A percentile compares a stretch with the other conserved stretches of the same genome.
Conservation (phyloP, 2,888 invertebrate genomes). For the Ichneumoninae sp. region DNA sequence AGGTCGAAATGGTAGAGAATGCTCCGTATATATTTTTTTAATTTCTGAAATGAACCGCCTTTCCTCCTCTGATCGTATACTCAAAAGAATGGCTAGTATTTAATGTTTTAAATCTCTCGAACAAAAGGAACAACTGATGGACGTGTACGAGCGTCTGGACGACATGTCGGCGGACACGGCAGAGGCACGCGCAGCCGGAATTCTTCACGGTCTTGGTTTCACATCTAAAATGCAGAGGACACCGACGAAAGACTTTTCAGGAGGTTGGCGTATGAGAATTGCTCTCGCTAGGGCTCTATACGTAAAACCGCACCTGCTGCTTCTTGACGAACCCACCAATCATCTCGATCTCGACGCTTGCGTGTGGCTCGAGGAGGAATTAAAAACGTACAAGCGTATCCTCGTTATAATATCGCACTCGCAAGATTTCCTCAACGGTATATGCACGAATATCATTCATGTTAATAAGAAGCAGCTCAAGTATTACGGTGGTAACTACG, state of each 20-base stretch:
- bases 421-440: conserved; percentile 99
- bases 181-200: conserved; percentile 96
- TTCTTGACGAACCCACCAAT: conserved; percentile 99
- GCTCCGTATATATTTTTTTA: conserved; percentile 23
- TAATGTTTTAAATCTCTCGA: conserved; percentile 82
- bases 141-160: conserved; percentile 98
- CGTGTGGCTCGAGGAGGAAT: conserved; percentile 99
- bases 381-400: conserved; percentile 98
- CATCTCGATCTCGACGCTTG: conserved; percentile 99
- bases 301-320: conserved; percentile 97
- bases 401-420: conserved; percentile 99
- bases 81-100: not conserved
- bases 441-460: conserved; percentile 98
- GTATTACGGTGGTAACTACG: conserved; percentile 98
- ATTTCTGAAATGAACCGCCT: not conserved
- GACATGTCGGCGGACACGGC: conserved; percentile 98
- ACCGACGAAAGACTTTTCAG: conserved; percentile 94
- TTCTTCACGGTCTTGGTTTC: conserved; percentile 98
- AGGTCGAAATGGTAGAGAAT: too few species aligned
- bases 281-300: conserved; percentile 98
- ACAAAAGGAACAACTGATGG: conserved; percentile 97
- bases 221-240: conserved; percentile 93
- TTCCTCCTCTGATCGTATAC: not conserved
- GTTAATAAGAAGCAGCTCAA: conserved; percentile 96
- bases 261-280: conserved; percentile 99